These are phyloP conservation scores for Anthoptus insignis DNA, from an alignment of 2,888 invertebrate genomes.

Conservation along the genomic window DNA sequence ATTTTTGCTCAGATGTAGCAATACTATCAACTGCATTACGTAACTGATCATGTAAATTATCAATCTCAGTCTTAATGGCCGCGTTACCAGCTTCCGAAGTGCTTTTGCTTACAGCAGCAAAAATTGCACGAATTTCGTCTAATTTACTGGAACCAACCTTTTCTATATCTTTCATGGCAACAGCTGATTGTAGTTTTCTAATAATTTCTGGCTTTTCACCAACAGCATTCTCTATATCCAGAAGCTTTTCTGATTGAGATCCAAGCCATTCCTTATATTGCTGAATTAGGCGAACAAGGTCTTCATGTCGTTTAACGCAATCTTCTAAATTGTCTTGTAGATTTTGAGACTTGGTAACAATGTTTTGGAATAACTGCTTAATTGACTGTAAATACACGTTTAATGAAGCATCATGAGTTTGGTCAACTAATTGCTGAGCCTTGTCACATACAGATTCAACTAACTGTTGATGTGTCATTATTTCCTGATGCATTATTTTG, in stretches of 20 bases:
- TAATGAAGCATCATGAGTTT: slow-evolving; percentile 96
- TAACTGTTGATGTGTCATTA: slow-evolving; percentile 95
- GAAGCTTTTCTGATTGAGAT: slow-evolving; percentile 92
- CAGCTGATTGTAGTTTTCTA: slow-evolving; percentile 89
- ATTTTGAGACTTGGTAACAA: slow-evolving; percentile 95
- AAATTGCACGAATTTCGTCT: slow-evolving; percentile 89
- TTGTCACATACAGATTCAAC: slow-evolving; percentile 97
- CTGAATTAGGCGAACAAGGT: slow-evolving; percentile 91
- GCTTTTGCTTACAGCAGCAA: slow-evolving; percentile 90
- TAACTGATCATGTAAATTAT: slow-evolving; percentile 89
- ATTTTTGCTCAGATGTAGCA: slow-evolving; percentile 90
- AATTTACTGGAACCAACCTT: slow-evolving; percentile 89
- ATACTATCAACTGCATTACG: slow-evolving; percentile 90
- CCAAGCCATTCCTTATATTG: slow-evolving; percentile 94
- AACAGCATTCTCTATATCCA: slow-evolving; percentile 93
- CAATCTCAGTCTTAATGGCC: slow-evolving; percentile 91
- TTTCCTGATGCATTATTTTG: slow-evolving; percentile 98
- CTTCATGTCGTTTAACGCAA: slow-evolving; percentile 95
- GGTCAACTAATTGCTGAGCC: slow-evolving; percentile 96
- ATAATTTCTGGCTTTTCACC: slow-evolving; percentile 95
- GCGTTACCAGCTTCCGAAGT: slow-evolving; percentile 94
- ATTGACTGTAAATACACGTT: slow-evolving; percentile 96
- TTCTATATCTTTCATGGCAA: slow-evolving; percentile 89
- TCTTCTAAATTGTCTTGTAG: slow-evolving; percentile 94
- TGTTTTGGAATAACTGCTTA: slow-evolving; percentile 95